phyloP scores from a whole-genome alignment of 2,797 vertebrate species.

The Crax fasciolata region DNA sequence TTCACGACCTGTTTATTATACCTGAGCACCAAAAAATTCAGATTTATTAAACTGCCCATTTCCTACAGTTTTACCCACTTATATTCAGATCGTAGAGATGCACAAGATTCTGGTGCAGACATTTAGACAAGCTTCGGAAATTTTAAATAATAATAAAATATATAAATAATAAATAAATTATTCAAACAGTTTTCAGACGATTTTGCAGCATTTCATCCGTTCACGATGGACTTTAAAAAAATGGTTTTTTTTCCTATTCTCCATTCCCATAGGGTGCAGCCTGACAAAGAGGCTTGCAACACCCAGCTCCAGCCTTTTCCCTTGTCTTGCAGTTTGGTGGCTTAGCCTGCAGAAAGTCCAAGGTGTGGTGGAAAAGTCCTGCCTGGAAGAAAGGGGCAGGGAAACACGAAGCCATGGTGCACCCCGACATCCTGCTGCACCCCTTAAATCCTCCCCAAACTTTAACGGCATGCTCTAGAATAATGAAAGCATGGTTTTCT shows the following conservation, averaged over 20 bases:
- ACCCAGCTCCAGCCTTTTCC: neutral
- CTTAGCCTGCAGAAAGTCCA: neutral
- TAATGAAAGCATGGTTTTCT: neutral
- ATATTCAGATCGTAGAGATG: fast-evolving
- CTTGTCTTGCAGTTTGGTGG: neutral
- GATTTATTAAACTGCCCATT: fast-evolving
- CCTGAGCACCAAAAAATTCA: neutral
- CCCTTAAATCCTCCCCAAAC: neutral
- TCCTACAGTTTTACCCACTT: fast-evolving
- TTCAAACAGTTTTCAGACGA: neutral
- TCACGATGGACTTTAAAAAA: neutral
- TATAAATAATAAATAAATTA: neutral
- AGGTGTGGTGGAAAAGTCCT: neutral
- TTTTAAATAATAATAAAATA: neutral
- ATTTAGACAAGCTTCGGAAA: neutral
- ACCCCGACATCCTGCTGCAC: no score
- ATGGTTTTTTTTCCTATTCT: fast-evolving
- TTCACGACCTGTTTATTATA: neutral
- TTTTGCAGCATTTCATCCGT: neutral
- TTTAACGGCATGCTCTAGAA: neutral
- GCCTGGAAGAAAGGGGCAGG: fast-evolving
- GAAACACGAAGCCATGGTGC: neutral
- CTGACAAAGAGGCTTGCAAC: neutral
- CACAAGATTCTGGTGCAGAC: fast-evolving
- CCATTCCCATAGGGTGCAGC: neutral